Evolutionary conservation across 2,113 vertebrate genomes (phyloP), one percentile per base, ranked within the genome.

Genomic region (Recurvirostra avosetta): DNA sequence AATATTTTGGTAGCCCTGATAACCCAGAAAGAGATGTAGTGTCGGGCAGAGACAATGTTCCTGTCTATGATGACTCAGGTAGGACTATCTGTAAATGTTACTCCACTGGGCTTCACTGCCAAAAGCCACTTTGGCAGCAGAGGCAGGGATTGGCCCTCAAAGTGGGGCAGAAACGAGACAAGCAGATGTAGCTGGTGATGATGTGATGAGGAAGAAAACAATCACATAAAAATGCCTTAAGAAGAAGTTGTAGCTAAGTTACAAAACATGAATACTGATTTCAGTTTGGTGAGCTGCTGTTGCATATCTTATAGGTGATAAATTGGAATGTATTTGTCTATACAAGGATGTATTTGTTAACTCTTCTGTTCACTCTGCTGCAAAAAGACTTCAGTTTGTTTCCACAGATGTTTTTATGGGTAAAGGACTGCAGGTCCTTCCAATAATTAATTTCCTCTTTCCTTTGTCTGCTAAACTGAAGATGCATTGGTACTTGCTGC

Each of bases 241-340:
- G 94, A 66, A 67, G 86, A 88, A 86, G 86, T 90, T 94, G 90
- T 71, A 67, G 47, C 29, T 94, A 59, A 83, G 76, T 96, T 66
- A 43, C 21, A 95, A 96, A 97, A 77, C 71, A 80, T 43, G 53
- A 97, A 79, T 91, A 70, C 86, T 83, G 90, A 88, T 96, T 96
- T 92, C 93, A 91, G 61, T 73, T 92, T 96, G 88, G 75, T 90
- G 95, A 97, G 77, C 84, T 93, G 91, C 85, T 95, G 47, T 85
- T 93, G 56, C 38, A 34, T 78, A 34, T 80, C 81, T 80, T 43
- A 50, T 3, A 40, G 25, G 56, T 90, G 86, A 94, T 90, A 91
- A 95, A 86, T 86, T 87, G 78, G 41, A 91, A 83, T 26, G 6
- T 75, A 36, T 93, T 96, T 91, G 53, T 88, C 32, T 52, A 30